Conservation (phyloP, 92 coral and sea anemone genomes). For the Epizoanthus illoricatus region DNA sequence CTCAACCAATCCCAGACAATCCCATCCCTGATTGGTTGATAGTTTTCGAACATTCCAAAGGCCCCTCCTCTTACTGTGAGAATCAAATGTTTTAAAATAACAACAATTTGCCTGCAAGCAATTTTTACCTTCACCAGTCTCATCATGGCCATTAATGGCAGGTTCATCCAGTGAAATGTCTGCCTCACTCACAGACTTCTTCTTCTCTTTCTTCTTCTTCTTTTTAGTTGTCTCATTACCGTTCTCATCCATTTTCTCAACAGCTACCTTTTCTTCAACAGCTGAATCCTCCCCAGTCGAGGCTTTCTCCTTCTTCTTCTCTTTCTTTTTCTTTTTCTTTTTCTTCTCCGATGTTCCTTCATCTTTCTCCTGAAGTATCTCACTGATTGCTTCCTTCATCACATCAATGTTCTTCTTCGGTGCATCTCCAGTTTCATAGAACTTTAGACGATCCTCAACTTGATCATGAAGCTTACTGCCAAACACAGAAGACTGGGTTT, state of each 20-base stretch:
- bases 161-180: conserved; percentile 47
- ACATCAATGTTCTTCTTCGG: conserved; percentile 92
- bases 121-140: conserved; percentile 23
- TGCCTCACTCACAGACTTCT: conserved; percentile 37
- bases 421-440: conserved; percentile 95
- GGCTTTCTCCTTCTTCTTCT: conserved; percentile 74
- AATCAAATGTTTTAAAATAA: too few species aligned
- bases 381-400: conserved; percentile 96
- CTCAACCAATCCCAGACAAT: too few species aligned
- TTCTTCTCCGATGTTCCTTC: conserved; percentile 32
- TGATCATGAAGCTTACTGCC: conserved; percentile 95
- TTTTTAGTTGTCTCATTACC: conserved; percentile 48
- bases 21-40: too few species aligned
- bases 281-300: conserved; percentile 45
- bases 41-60: too few species aligned
- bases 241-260: conserved; percentile 34
- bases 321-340: conserved; percentile 87
- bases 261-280: conserved; percentile 38
- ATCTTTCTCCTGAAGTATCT: conserved; percentile 55
- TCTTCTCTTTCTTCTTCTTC: conserved; percentile 66
- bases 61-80: too few species aligned
- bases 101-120: too few species aligned
- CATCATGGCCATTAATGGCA: conserved; percentile 22
- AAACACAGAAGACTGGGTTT: conserved; percentile 82
- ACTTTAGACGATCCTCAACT: conserved; percentile 93